A percentile compares a stretch with the other conserved stretches of the same genome.
Conservation (phyloP, 2,113 vertebrate species). For the Ctenodactylus gundi region DNA sequence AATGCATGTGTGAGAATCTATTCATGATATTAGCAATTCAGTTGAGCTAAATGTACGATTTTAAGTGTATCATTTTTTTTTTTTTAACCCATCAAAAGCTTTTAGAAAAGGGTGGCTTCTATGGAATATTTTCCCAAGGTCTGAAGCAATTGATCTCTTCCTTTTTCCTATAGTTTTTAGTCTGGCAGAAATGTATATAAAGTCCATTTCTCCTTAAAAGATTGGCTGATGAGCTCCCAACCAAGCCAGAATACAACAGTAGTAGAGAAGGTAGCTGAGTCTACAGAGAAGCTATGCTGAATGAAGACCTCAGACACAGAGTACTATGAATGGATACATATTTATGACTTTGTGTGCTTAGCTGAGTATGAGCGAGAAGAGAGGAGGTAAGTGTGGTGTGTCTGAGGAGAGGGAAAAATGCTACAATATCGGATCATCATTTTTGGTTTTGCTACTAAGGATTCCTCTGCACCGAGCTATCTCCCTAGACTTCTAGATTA, state of each 20-base stretch:
- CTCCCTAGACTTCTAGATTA: no score
- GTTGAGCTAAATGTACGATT: background rate
- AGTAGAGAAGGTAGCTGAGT: background rate
- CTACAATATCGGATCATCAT: background rate
- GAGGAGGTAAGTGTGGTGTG: fast-evolving
- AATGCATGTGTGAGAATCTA: slow-evolving; percentile 43
- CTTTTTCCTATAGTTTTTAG: background rate
- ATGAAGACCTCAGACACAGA: background rate
- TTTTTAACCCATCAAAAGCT: slow-evolving; percentile 44
- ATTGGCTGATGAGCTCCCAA: background rate
- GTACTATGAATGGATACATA: background rate
- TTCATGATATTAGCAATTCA: slow-evolving; percentile 58
- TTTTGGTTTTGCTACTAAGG: no score
- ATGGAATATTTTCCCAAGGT: background rate
- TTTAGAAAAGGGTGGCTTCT: background rate
- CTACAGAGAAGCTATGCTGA: background rate
- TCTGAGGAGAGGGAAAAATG: background rate
- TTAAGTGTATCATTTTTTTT: no score
- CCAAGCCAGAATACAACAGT: background rate
- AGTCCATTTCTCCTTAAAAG: slow-evolving; percentile 19
- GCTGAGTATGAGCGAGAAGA: background rate
- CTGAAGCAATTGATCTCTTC: background rate
- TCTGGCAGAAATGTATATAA: background rate
- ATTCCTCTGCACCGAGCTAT: no score
- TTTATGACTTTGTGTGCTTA: background rate